Base-by-base conservation (phyloP, 2,888 invertebrate species). In the Artemia sinica region DNA sequence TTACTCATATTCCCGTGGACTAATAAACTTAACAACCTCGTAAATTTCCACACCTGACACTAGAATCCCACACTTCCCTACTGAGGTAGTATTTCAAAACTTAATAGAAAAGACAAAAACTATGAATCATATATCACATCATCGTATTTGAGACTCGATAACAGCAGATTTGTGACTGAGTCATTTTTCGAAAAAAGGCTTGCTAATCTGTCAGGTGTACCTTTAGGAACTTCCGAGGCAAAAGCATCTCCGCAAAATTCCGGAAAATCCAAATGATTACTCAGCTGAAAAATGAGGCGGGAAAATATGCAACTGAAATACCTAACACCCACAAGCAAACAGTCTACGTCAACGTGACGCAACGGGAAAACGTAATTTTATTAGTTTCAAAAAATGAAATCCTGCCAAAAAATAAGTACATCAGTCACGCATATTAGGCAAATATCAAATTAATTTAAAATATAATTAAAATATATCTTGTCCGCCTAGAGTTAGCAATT, bases 181-280 rank as follows among this genome's bases (percentile, higher is more conserved):
- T 58, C 58, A 58, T 58, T 28, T 28, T 9, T 18, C 1, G 1
- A 58, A 58, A 58, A 58, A 14, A 14, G 8, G 58, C 58, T 58
- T 14, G n/a, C 58, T 14, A n/a, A 13, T 14, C 14, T 18, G 58
- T 58, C n/a, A 18, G n/a, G 18, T 18, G 18, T 14, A 58, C 58
- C n/a, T 14, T 18, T 58, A n/a, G 58, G 58, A 58, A 58, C 58
- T 58, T 58, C 58, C 58, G 58, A 58, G 58, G 58, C 58, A 58
- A 18, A 28, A 58, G 14, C 58, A 58, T 58, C 58, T 58, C 58
- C 58, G 58, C 58, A 18, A 58, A 18, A 14, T 58, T 18, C 58
- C 14, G 58, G 18, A 58, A 58, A 18, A 14, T 18, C 58, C 58
- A 58, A 58, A 18, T 10, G 18, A 58, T 58, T 58, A 58, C 58